Base-by-base conservation (phyloP, 2,113 vertebrate genomes). In the Nettapus auritus region DNA sequence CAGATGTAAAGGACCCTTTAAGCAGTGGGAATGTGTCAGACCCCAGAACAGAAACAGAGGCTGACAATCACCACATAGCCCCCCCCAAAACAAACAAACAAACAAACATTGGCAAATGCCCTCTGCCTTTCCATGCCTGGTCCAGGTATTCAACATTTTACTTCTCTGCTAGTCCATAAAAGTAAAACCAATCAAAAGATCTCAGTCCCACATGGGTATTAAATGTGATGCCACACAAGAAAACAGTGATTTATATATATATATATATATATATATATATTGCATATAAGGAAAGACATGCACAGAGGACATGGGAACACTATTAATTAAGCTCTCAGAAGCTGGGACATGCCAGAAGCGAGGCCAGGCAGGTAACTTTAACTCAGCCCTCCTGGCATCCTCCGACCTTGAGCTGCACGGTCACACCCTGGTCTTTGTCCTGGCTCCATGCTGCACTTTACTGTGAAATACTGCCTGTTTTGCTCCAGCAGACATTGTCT, bases 41-140 rank as follows among this genome's bases (percentile, higher is more conserved):
- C 34, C 36, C 57, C 28, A 8, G 20, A 56, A 5, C 20, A 21
- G 40, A 80, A 90, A 55, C 16, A 88, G 42, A 73, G 23, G n/a
- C 68, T 71, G 26, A 71, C 68, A 67, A 36, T 34, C 6, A 42
- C 17, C n/a, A 8, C 11, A 9, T 23, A 63, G 20, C 13, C 40
- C 40, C 40, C 40, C 8, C 36, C 48, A 52, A 12, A n/a, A 80
- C 80, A n/a, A 5, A 13, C 17, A 16, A 44, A 44, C 5, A 44
- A 44, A 44, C 14, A 44, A 44, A 14, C 20, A 17, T 12, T 14
- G 13, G 13, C 42, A 64, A 92, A 73, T 31, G 42, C 42, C 26
- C 21, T 29, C 66, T 52, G 34, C 8, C 31, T 9, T 73, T 0
- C 0, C 1, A 1, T 56, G 15, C n/a, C 64, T 48, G 34, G 21